A percentile compares a stretch with the other conserved stretches of the same genome.
Evolutionary conservation across 1,140 invertebrate species (phyloP).

Genomic region (Agrypnia vestita): DNA sequence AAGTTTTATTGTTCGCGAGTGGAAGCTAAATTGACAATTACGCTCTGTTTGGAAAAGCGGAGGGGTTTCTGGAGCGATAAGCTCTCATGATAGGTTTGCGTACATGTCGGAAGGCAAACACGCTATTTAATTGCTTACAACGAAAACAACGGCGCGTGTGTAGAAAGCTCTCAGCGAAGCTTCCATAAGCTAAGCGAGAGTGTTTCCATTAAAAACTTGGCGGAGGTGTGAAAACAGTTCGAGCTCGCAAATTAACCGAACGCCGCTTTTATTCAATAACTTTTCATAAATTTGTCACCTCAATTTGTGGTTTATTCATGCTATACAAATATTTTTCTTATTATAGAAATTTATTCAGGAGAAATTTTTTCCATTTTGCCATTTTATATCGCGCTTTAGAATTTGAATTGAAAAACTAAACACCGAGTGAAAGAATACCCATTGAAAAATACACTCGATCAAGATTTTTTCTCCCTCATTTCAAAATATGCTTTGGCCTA

Average conservation of each 20-base stretch:
- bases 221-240: constrained; percentile 33
- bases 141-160: constrained; percentile 45
- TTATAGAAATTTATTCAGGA: no score
- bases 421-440: no score
- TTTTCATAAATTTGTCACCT: constrained; percentile 5
- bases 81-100: constrained; percentile 46
- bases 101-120: constrained; percentile 53
- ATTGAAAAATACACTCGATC: no score
- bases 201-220: constrained; percentile 42
- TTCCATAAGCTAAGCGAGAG: constrained; percentile 32
- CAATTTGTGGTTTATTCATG: background rate
- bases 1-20: constrained; percentile 33
- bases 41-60: constrained; percentile 21
- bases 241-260: constrained; percentile 1
- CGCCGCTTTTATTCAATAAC: constrained; percentile 17
- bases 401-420: no score
- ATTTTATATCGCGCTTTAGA: no score
- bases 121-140: constrained; percentile 56
- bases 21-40: constrained; percentile 35
- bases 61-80: constrained; percentile 29
- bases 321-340: background rate
- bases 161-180: constrained; percentile 15
- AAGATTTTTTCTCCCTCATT: no score
- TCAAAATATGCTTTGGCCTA: no score
- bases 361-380: no score